Evolutionary conservation across 2,888 invertebrate genomes (phyloP).

Genomic region (Aromia moschata): DNA sequence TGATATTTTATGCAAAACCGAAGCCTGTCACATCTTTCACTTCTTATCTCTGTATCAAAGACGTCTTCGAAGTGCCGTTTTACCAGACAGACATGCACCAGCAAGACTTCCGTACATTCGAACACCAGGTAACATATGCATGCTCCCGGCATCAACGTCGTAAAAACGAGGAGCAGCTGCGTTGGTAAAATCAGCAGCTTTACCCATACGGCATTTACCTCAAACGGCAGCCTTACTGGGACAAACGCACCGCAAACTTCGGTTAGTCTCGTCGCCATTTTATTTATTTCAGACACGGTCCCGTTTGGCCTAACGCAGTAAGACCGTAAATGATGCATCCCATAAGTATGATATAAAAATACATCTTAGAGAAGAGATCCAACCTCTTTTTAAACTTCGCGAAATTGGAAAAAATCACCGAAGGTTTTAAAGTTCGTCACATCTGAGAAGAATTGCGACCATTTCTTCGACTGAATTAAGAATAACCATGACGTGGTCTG

Average conservation of each 20-base stretch:
- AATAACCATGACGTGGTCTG: not conserved
- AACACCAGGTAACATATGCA: not conserved
- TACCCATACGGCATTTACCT: not conserved
- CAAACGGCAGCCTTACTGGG: not conserved
- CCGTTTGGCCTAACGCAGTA: not conserved
- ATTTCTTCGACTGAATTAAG: not conserved
- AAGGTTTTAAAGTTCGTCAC: not conserved
- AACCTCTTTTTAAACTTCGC: not conserved
- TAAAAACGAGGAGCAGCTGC: not conserved
- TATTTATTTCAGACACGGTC: not conserved
- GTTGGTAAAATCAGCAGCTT: not conserved
- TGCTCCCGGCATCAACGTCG: too few species aligned
- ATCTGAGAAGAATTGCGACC: not conserved
- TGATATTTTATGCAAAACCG: constrained; percentile 33
- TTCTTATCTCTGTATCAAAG: too few species aligned
- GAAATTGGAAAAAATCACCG: not conserved
- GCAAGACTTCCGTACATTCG: constrained; percentile 31
- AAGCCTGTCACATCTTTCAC: constrained; percentile 6
- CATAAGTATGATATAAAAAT: not conserved
- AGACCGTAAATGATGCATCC: not conserved
- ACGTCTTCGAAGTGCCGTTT: constrained; percentile 22
- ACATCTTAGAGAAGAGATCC: not conserved
- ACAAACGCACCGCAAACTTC: not conserved
- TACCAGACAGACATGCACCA: constrained; percentile 31
- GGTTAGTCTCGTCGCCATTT: not conserved